Evolutionary conservation across 2,888 invertebrate species (phyloP).

Genomic region (Lissocephala sabroskyi): DNA sequence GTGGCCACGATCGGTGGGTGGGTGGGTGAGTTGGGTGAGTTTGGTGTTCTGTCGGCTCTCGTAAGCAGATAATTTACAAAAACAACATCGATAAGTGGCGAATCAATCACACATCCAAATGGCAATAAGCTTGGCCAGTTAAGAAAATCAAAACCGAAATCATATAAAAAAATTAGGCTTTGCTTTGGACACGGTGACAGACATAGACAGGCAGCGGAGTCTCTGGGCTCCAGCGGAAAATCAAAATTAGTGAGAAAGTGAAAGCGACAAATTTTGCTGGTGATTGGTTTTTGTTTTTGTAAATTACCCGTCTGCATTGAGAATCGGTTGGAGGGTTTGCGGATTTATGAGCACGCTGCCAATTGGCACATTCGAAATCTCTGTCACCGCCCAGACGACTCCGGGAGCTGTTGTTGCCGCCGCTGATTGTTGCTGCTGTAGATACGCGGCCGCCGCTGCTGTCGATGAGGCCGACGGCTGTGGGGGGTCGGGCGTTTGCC

Average conservation of each 20-base stretch:
- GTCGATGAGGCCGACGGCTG: constrained; percentile 43
- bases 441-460: constrained; percentile 17
- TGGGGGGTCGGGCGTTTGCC: constrained; percentile 70
- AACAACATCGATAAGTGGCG: constrained; percentile 59
- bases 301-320: constrained; percentile 74
- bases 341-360: constrained; percentile 94
- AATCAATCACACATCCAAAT: constrained; percentile 23
- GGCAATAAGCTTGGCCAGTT: no score
- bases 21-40: constrained; percentile 8
- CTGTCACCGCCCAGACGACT: constrained; percentile 91
- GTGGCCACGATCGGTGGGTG: constrained; percentile 11
- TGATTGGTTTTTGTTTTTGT: constrained; percentile 56
- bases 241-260: no score
- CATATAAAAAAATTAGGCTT: constrained; percentile 4
- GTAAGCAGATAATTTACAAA: constrained; percentile 70
- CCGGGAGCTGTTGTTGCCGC: constrained; percentile 52
- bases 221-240: no score
- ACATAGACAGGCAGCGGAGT: neutral
- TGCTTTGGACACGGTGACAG: neutral
- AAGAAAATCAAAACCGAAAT: constrained; percentile 1
- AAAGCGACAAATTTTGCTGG: no score
- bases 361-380: constrained; percentile 86
- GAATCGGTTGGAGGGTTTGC: constrained; percentile 73
- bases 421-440: constrained; percentile 14
- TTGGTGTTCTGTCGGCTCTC: constrained; percentile 19